A percentile compares a stretch with the other conserved stretches of the same genome.
These are phyloP conservation scores for Enteromius trimaculatus DNA, from an alignment of 2,797 vertebrate genomes.

Conservation along the genomic window DNA sequence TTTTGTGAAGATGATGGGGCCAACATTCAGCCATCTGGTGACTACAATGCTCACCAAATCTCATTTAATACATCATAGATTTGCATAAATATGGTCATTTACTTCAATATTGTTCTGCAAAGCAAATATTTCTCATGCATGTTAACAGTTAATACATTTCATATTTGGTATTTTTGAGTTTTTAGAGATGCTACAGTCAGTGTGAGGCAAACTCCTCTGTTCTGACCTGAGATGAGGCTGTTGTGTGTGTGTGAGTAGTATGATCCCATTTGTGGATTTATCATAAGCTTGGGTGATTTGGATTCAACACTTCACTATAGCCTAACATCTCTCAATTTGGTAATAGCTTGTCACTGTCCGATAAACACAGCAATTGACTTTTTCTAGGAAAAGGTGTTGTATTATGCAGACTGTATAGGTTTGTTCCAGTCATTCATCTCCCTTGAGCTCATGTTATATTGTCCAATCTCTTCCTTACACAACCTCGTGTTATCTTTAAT, in stretches of 20 bases:
- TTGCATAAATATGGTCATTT: slow-evolving; percentile 1
- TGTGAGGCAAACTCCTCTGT: slow-evolving; percentile 1
- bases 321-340: slow-evolving; percentile 38
- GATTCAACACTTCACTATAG: slow-evolving; percentile 14
- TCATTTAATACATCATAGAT: slow-evolving; percentile 11
- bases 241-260: slow-evolving; percentile 1
- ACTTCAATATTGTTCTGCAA: not conserved
- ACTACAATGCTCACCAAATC: slow-evolving; percentile 21
- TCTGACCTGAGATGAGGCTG: not conserved
- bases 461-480: not conserved
- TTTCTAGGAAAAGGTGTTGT: slow-evolving; percentile 41
- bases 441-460: not conserved
- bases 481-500: not conserved
- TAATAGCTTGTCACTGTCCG: slow-evolving; percentile 2
- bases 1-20: not conserved
- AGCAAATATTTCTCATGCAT: not conserved
- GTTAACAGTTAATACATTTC: not conserved
- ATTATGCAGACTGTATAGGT: slow-evolving; percentile 31
- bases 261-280: slow-evolving; percentile 50
- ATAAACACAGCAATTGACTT: slow-evolving; percentile 18
- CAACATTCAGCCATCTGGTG: slow-evolving; percentile 39
- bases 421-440: slow-evolving; percentile 16
- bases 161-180: not conserved
- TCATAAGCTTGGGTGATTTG: slow-evolving; percentile 45
- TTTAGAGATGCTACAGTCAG: not conserved